These are phyloP conservation scores for Drosophila aldrichi DNA, from an alignment of 2,888 invertebrate genomes.

Conservation along the genomic window DNA sequence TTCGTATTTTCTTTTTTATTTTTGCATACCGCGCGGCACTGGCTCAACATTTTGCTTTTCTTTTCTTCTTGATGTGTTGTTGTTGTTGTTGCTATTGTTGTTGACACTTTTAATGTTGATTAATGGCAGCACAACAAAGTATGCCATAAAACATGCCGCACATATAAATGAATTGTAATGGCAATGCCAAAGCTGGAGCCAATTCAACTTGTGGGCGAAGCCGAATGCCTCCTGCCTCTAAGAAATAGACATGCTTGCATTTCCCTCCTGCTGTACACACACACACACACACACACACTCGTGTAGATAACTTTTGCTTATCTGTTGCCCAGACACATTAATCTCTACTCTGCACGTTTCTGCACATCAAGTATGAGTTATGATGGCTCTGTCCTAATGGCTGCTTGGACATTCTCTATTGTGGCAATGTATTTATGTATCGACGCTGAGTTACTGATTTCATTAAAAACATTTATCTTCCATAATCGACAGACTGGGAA, in stretches of 20 bases:
- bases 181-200: slow-evolving; percentile 19
- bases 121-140: slow-evolving; percentile 62
- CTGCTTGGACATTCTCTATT: slow-evolving; percentile 9
- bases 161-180: slow-evolving; percentile 76
- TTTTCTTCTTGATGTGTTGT: slow-evolving; percentile 10
- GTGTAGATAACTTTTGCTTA: slow-evolving; percentile 29
- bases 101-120: slow-evolving; percentile 77
- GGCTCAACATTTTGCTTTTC: slow-evolving; percentile 26
- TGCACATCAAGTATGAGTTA: slow-evolving; percentile 45
- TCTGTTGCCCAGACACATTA: slow-evolving; percentile 42
- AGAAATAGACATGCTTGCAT: slow-evolving; percentile 5
- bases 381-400: slow-evolving; percentile 40
- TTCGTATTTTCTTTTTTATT: slow-evolving; percentile 52
- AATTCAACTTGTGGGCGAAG: slow-evolving; percentile 18
- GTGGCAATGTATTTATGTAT: neutral
- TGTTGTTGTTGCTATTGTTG: slow-evolving; percentile 45
- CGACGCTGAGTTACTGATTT: slow-evolving; percentile 6
- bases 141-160: slow-evolving; percentile 70
- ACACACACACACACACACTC: slow-evolving; percentile 5
- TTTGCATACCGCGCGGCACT: slow-evolving; percentile 57
- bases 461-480: slow-evolving; percentile 5
- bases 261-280: slow-evolving; percentile 5
- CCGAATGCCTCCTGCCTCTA: slow-evolving; percentile 16
- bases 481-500: neutral
- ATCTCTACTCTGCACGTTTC: slow-evolving; percentile 34